Percentiles rank a stretch among this genome's conserved stretches.
phyloP scores from a whole-genome alignment of 2,113 vertebrate species.

The Lutjanus erythropterus region DNA sequence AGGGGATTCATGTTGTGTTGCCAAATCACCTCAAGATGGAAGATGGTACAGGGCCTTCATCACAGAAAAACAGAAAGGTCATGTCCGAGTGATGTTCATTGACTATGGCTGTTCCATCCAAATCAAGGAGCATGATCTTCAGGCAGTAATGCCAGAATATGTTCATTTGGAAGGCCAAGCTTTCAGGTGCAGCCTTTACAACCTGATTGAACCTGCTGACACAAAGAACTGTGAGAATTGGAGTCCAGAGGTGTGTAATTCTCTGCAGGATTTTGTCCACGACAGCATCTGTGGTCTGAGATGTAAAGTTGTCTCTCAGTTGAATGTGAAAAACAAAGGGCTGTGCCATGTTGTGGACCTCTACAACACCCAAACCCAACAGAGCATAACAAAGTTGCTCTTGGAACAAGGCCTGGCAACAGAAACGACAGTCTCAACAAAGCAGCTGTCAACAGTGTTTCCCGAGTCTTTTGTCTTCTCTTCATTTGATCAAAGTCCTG shows the following conservation, averaged over 20 bases:
- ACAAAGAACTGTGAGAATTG: conserved; percentile 61
- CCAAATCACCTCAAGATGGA: conserved; percentile 80
- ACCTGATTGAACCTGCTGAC: conserved; percentile 74
- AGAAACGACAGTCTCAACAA: conserved; percentile 45
- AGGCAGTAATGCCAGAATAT: conserved; percentile 84
- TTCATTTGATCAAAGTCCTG: conserved; percentile 85
- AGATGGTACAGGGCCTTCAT: conserved; percentile 89
- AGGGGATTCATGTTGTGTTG: conserved; percentile 86
- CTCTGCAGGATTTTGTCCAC: conserved; percentile 81
- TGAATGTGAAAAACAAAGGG: conserved; percentile 73
- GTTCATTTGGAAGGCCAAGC: conserved; percentile 87
- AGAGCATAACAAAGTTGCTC: conserved; percentile 79
- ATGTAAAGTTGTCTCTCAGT: conserved; percentile 84
- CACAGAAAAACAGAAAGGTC: conserved; percentile 54
- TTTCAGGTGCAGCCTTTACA: conserved; percentile 88
- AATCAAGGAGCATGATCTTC: conserved; percentile 82
- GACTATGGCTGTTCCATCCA: conserved; percentile 87
- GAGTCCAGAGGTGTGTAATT: conserved; percentile 67
- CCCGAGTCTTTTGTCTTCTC: conserved; percentile 90
- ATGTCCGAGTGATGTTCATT: conserved; percentile 84
- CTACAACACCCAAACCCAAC: conserved; percentile 70
- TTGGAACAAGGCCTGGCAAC: conserved; percentile 66
- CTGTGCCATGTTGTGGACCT: conserved; percentile 89
- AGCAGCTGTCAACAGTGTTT: conserved; percentile 65
- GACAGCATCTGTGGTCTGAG: conserved; percentile 72